phyloP scores from a whole-genome alignment of 2,888 invertebrate species.

The Tholera decimalis region DNA sequence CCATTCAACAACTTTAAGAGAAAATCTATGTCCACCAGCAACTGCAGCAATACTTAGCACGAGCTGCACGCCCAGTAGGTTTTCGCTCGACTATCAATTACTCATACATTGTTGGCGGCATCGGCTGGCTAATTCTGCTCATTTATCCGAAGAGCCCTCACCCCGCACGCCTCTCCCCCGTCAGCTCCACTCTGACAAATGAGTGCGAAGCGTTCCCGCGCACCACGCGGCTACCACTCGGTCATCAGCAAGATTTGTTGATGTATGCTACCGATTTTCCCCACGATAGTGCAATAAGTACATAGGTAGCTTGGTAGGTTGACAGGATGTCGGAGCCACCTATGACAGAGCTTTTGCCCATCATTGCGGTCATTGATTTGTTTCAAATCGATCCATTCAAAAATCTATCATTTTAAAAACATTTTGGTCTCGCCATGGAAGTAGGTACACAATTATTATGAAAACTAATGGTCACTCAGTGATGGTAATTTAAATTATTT shows the following conservation, averaged over 20 bases:
- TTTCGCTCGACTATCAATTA: constrained; percentile 20
- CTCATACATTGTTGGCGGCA: constrained; percentile 21
- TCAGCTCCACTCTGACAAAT: constrained; percentile 15
- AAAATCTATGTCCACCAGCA: neutral
- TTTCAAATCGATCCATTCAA: neutral
- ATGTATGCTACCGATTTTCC: constrained; percentile 2
- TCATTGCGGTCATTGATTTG: neutral
- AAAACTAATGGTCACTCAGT: too few species aligned
- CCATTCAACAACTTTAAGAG: too few species aligned
- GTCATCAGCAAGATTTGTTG: constrained; percentile 9
- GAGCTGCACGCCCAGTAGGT: neutral
- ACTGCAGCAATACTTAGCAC: neutral
- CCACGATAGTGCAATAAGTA: neutral
- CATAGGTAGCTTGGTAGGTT: neutral
- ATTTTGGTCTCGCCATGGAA: neutral
- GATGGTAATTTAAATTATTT: too few species aligned
- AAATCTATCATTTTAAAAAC: neutral
- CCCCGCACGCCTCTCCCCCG: neutral
- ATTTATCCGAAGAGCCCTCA: constrained; percentile 54
- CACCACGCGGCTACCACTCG: neutral
- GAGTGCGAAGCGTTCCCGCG: constrained; percentile 6
- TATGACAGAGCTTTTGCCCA: neutral
- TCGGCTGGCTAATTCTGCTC: constrained; percentile 55
- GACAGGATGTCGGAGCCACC: too few species aligned
- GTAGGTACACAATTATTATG: too few species aligned